Evolutionary conservation across 2,113 vertebrate species (phyloP).

Genomic region (Camelus bactrianus): DNA sequence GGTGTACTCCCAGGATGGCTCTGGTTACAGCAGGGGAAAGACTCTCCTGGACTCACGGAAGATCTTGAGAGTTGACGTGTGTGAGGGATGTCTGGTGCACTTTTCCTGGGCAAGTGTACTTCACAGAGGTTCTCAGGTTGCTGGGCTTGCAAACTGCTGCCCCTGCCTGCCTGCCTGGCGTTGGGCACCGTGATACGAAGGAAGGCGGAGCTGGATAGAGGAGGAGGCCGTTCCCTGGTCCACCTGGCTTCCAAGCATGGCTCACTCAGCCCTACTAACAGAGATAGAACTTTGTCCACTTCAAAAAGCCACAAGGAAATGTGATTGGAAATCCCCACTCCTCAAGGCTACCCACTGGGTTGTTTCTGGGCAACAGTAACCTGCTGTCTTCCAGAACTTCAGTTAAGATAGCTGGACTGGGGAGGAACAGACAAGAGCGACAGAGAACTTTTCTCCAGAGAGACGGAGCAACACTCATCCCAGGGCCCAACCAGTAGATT

Average conservation of each 20-base stretch:
- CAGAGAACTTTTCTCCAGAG: background rate
- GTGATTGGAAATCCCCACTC: background rate
- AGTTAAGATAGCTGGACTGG: background rate
- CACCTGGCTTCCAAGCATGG: background rate
- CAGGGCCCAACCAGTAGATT: background rate
- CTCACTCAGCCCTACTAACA: background rate
- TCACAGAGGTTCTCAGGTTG: background rate
- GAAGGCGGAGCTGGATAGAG: background rate
- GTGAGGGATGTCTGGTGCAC: rapidly evolving
- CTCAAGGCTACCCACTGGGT: background rate
- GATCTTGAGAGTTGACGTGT: background rate
- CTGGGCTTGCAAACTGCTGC: background rate
- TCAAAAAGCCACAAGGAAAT: background rate
- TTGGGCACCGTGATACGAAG: background rate
- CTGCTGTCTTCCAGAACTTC: background rate
- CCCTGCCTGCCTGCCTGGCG: background rate
- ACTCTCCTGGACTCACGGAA: background rate
- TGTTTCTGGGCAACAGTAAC: background rate
- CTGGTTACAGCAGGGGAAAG: background rate
- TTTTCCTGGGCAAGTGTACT: background rate
- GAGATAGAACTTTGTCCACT: background rate
- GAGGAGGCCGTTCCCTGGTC: background rate
- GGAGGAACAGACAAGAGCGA: background rate
- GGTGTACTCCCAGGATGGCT: background rate
- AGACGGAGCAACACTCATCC: background rate